Evolutionary conservation across 1,140 invertebrate genomes (phyloP).

Genomic region (Berghia stephanieae): DNA sequence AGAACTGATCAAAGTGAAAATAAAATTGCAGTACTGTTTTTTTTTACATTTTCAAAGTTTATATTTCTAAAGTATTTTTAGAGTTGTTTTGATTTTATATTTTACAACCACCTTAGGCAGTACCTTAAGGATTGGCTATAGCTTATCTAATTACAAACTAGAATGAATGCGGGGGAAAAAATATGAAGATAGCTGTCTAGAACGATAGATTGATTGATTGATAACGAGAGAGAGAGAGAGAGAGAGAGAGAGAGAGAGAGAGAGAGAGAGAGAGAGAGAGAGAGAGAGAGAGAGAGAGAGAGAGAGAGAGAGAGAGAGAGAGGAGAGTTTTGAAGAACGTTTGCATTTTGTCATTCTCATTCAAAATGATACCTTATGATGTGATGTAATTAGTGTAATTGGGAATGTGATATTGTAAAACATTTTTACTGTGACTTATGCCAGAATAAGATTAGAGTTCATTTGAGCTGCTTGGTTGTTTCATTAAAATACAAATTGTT

Average conservation of each 20-base stretch:
- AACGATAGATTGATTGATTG: neutral
- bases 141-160: too few species aligned
- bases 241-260: neutral
- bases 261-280: neutral
- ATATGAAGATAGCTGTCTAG: neutral
- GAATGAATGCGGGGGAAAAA: too few species aligned
- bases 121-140: neutral
- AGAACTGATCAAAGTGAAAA: too few species aligned
- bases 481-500: too few species aligned
- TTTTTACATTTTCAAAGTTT: neutral
- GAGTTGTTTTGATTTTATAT: neutral
- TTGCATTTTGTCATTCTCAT: neutral
- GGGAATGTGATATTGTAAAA: neutral
- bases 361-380: neutral
- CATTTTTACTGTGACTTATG: too few species aligned
- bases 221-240: neutral
- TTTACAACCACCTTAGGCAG: neutral
- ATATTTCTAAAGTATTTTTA: neutral
- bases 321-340: neutral
- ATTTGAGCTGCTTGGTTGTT: too few species aligned
- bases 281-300: neutral
- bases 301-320: neutral
- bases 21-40: neutral
- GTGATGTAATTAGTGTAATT: neutral
- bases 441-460: too few species aligned